phyloP scores from a whole-genome alignment of 2,888 invertebrate genomes.

The Ischnura elegans region DNA sequence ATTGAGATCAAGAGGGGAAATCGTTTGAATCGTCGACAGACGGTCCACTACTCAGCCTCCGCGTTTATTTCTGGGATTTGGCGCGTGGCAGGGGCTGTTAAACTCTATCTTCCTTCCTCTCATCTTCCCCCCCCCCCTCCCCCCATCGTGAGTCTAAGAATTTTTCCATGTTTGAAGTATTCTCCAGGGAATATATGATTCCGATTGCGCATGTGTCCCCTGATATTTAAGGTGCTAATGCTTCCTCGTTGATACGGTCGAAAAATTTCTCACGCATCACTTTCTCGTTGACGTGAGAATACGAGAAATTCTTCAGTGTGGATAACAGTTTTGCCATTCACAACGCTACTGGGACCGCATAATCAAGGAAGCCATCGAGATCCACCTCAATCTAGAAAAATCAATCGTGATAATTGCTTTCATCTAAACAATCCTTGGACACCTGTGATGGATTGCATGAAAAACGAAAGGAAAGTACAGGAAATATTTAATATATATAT shows the following conservation, averaged over 20 bases:
- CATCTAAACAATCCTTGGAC: too few relatives aligned
- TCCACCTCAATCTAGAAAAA: background rate
- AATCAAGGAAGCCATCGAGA: too few relatives aligned
- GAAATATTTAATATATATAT: too few relatives aligned
- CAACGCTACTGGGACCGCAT: background rate
- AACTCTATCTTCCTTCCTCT: too few relatives aligned
- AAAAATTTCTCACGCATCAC: too few relatives aligned
- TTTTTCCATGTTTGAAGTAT: background rate
- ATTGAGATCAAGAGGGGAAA: constrained; percentile 1
- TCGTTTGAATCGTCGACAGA: background rate
- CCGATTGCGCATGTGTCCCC: background rate
- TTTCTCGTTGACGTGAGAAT: too few relatives aligned
- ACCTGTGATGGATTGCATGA: too few relatives aligned
- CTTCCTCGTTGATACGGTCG: too few relatives aligned
- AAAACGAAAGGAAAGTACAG: too few relatives aligned
- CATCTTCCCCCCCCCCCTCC: too few relatives aligned
- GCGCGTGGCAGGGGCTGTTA: background rate
- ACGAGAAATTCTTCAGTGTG: too few relatives aligned
- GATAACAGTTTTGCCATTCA: background rate
- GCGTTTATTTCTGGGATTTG: background rate
- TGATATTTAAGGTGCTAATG: background rate
- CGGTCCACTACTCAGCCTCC: background rate
- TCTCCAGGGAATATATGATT: background rate
- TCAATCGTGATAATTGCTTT: background rate
- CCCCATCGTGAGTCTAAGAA: too few relatives aligned